phyloP scores from a whole-genome alignment of 2,113 vertebrate species.

The Laticauda colubrina region DNA sequence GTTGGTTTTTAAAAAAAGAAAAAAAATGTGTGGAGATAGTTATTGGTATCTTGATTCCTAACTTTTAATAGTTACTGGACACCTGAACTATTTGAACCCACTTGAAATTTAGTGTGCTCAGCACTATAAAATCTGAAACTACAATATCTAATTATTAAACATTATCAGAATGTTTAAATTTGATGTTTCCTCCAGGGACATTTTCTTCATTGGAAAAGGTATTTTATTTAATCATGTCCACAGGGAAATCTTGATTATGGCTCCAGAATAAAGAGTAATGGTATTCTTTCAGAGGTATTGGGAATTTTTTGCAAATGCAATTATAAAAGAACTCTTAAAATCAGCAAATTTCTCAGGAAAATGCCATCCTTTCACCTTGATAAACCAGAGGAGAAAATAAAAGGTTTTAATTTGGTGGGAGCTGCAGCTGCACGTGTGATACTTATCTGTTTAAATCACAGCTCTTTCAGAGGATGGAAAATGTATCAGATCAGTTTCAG shows the following conservation, averaged over 20 bases:
- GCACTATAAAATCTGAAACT: not conserved
- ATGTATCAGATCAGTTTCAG: not conserved
- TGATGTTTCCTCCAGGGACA: not conserved
- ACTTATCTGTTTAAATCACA: slow-evolving; percentile 4
- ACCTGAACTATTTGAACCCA: not conserved
- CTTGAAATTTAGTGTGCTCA: not conserved
- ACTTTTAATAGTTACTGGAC: not conserved
- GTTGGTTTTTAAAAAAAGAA: not conserved
- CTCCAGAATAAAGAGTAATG: not conserved
- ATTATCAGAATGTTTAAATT: slow-evolving; percentile 12
- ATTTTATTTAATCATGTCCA: slow-evolving; percentile 20
- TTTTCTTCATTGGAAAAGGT: slow-evolving; percentile 17
- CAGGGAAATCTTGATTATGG: not conserved
- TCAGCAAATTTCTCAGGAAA: not conserved
- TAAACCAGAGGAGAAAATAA: slow-evolving; percentile 23
- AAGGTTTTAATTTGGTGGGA: not conserved
- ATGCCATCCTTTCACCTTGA: not conserved
- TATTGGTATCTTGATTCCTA: not conserved
- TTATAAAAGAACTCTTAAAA: slow-evolving; percentile 9
- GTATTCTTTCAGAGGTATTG: not conserved
- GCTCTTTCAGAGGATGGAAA: slow-evolving; percentile 14
- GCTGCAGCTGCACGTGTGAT: not conserved
- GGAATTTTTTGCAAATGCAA: not conserved
- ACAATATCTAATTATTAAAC: slow-evolving; percentile 8
- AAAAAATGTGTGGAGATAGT: not conserved